A percentile compares a stretch with the other conserved stretches of the same genome.
Evolutionary conservation across 2,888 invertebrate genomes (phyloP).

Genomic region (Rhagonycha lutea): DNA sequence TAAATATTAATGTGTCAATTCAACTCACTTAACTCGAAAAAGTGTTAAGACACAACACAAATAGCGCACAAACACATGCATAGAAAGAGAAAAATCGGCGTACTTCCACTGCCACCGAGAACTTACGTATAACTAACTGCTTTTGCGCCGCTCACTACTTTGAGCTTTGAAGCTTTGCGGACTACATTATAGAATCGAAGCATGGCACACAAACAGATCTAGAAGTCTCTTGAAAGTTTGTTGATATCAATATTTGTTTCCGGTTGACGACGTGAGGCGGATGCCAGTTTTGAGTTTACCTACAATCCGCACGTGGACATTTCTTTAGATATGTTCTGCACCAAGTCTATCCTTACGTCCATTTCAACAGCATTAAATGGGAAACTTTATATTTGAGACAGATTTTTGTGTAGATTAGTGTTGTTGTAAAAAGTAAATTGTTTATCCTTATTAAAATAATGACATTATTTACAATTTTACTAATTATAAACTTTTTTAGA

Average conservation of each 20-base stretch:
- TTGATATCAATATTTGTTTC: constrained; percentile 43
- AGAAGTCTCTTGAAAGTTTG: constrained; percentile 34
- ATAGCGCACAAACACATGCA: constrained; percentile 29
- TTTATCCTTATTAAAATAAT: constrained; percentile 4
- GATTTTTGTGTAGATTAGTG: constrained; percentile 46
- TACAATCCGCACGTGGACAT: constrained; percentile 42
- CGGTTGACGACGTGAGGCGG: constrained; percentile 43
- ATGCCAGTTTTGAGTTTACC: constrained; percentile 45
- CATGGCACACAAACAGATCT: constrained; percentile 16
- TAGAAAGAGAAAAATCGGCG: constrained; percentile 23
- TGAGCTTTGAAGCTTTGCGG: constrained; percentile 47
- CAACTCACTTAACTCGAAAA: not conserved
- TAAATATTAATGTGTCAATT: not conserved
- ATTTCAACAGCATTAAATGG: constrained; percentile 47
- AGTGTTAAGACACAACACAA: constrained; percentile 8
- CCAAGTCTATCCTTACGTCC: constrained; percentile 45
- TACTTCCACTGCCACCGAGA: constrained; percentile 32
- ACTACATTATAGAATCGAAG: constrained; percentile 40
- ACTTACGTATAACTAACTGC: constrained; percentile 45
- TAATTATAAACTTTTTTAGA: not conserved
- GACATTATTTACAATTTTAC: not conserved
- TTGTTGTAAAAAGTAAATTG: constrained; percentile 23
- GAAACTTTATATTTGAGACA: constrained; percentile 43
- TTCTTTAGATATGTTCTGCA: constrained; percentile 34
- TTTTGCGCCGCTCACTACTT: constrained; percentile 34